Base-by-base conservation (phyloP, 1,140 invertebrate species). In the Venturia canescens region DNA sequence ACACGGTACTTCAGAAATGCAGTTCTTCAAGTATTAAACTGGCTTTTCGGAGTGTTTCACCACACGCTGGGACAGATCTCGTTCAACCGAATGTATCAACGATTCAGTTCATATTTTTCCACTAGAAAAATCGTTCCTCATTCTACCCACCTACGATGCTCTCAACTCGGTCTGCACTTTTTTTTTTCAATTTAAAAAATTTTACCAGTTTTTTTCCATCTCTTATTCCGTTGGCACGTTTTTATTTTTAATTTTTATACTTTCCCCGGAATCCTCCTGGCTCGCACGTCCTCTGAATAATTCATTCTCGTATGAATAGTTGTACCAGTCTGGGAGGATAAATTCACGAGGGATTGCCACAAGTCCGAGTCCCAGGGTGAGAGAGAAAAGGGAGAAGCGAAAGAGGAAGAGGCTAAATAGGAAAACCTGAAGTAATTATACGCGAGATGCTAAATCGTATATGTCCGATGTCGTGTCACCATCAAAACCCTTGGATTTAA, bases 271-370 rank as follows among this genome's bases (percentile, higher is more conserved):
- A 63, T 63, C 2, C 23, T 27, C 23, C 21, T 27, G 0, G n/a
- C 60, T 23, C 60, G 11, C 60, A 26, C 60, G 21, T 63, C 9
- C 21, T 26, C 11, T 63, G 60, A 63, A 63, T 63, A 63, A 63
- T 63, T 63, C 60, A 63, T 63, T 63, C 23, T 15, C 60, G 79
- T 66, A 83, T 78, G 34, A 34, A 27, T 78, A 66, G 38, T 82
- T 79, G 76, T 83, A 83, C 53, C 26, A 26, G 23, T 63, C 21
- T 23, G 60, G 0, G 60, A 63, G 60, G n/a, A 63, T 63, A 63
- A 63, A 13, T 26, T 23, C 60, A 26, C 84, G 84, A 84, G 81
- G 82, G 80, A 85, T 85, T 75, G 81, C 63, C 38, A 72, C 53
- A 71, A 80, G 78, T 27, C 50, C 69, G 31, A 34, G 13, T 38